Base-by-base conservation (phyloP, 1,140 invertebrate genomes). In the Octopus bimaculoides region DNA sequence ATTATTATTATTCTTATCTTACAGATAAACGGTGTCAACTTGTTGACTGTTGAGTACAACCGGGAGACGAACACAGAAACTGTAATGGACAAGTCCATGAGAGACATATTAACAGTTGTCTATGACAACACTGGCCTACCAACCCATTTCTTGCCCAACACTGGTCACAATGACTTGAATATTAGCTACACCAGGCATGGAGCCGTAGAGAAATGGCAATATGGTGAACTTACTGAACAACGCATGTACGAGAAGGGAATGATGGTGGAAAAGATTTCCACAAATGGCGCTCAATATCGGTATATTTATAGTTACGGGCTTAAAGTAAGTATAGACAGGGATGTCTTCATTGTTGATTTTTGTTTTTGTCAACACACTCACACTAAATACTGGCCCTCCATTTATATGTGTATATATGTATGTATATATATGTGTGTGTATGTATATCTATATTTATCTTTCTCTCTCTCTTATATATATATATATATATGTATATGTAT, bases 31-130 rank as follows among this genome's bases (percentile, higher is more conserved):
- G 96, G 97, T 0, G 96, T 97, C 87, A 96, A 97, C 88, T 91
- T 97, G 0, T 91, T 98, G 52, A 95, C 95, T 3, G 93, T 98
- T 61, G 95, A 98, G 89, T 97, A 96, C 87, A 95, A 98, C 87
- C 94, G 97, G 86, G 94, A 94, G 74, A 94, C 93, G 54, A 95
- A 95, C 77, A 93, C 93, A 55, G 96, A 98, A 90, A 96, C 94
- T 0, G 95, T 98, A 85, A 96, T 95, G 83, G 96, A 97, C 88
- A 93, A 94, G 84, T 93, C 95, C 54, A 93, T 94, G 78, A 93
- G 93, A 73, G 93, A 96, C 5, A 91, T 98, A 6, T 91, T 99
- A 52, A 95, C 94, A 0, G 94, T 97, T 7, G 93, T 93, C 52
- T 98, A 96, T 87, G 95, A 98, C 88, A 93, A 93, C 14, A 94